Base-by-base conservation (phyloP, 2,797 vertebrate species). In the Sylvilagus floridanus region DNA sequence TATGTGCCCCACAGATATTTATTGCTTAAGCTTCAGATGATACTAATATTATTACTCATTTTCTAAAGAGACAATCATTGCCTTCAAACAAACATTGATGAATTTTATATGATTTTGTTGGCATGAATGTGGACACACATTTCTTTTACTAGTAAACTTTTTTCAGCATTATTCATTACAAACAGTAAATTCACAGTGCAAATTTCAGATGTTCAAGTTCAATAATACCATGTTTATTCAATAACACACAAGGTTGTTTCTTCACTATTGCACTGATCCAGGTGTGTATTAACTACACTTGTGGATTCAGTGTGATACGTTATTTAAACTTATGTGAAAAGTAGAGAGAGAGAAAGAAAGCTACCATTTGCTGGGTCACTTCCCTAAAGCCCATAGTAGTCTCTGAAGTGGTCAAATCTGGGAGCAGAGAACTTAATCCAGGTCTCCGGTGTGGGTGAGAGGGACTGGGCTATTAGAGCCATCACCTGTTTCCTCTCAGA, bases 101-200 rank as follows among this genome's bases (percentile, higher is more conserved):
- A 85, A 65, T 79, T 76, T 96, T 42, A 93, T 30, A 66, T 4
- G 5, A 60, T 52, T 90, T 86, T 88, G 4, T 76, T 95, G 75
- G 11, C 30, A 35, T 85, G n/a, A 17, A 50, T 57, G 73, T 21
- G 0, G 8, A 52, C 35, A 93, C 75, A 63, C 14, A n/a, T 26
- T 73, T 47, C 16, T 57, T 95, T 94, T 66, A 0, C 1, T 37
- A 94, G 91, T 22, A 62, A 91, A 77, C 28, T 0, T 3, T 1
- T 65, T 2, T 72, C 2, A 42, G 22, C 2, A 22, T 91, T 54
- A 9, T 5, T 84, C 1, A 50, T 30, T 93, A 0, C 62, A 57
- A 68, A 47, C 0, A 30, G 7, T 16, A 68, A 90, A 84, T 77
- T 84, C 17, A 76, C 24, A 90, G 1, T 11, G 24, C 0, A 2